Evolutionary conservation across 2,113 vertebrate species (phyloP).

Genomic region (Notothenia coriiceps): DNA sequence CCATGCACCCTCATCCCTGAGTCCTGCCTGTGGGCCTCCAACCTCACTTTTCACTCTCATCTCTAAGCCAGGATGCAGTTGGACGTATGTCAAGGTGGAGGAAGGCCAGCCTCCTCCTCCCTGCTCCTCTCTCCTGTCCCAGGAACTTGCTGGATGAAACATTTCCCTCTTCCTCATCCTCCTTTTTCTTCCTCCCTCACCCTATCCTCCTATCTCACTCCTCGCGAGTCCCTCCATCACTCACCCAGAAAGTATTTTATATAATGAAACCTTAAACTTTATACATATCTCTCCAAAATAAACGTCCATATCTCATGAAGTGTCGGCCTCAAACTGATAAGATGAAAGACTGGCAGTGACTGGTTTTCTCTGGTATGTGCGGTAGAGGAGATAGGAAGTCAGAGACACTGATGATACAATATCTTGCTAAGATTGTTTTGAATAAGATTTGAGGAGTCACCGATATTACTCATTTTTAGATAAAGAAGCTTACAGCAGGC

Average conservation of each 20-base stretch:
- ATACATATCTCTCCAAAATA: too few species aligned
- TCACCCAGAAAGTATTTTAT: neutral
- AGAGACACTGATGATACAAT: too few species aligned
- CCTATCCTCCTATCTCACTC: conserved; percentile 40
- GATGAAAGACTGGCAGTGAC: too few species aligned
- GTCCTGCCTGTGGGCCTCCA: conserved; percentile 30
- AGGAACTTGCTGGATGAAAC: conserved; percentile 39
- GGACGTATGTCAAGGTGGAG: conserved; percentile 49
- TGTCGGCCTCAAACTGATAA: too few species aligned
- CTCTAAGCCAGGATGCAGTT: conserved; percentile 48
- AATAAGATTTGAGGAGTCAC: too few species aligned
- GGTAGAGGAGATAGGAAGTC: too few species aligned
- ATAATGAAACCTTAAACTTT: too few species aligned
- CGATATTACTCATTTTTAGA: too few species aligned
- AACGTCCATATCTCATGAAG: too few species aligned
- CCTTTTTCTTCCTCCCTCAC: conserved; percentile 13
- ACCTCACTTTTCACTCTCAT: conserved; percentile 48
- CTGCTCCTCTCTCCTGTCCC: conserved; percentile 25
- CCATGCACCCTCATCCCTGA: conserved; percentile 24
- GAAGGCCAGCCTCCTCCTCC: conserved; percentile 39
- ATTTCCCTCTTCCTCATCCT: conserved; percentile 41
- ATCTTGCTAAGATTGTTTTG: too few species aligned
- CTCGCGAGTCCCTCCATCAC: conserved; percentile 40
- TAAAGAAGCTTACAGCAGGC: too few species aligned
- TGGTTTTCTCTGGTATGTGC: too few species aligned